These are phyloP conservation scores for Drosophila leontia DNA, from an alignment of 1,140 invertebrate genomes.

Conservation along the genomic window DNA sequence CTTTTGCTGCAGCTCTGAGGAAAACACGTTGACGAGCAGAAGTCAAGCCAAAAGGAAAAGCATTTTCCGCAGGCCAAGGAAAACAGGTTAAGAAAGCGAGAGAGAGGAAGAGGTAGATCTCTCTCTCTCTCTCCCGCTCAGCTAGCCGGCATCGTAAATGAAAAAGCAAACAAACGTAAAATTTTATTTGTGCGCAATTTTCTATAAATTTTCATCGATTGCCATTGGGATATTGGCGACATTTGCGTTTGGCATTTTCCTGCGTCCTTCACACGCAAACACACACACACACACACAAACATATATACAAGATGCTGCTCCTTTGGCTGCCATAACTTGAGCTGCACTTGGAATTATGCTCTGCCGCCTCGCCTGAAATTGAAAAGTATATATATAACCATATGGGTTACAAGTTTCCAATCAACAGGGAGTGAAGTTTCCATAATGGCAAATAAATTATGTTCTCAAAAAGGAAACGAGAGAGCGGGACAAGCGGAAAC, in stretches of 20 bases:
- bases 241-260: conserved; percentile 83
- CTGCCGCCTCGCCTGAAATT: conserved; percentile 48
- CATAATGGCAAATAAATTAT: conserved; percentile 76
- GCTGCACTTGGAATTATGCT: conserved; percentile 75
- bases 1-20: conserved; percentile 50
- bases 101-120: neutral
- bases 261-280: conserved; percentile 58
- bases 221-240: conserved; percentile 82
- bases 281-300: conserved; percentile 4
- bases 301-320: conserved; percentile 28
- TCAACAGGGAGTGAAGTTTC: conserved; percentile 73
- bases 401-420: conserved; percentile 60
- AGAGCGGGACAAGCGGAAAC: conserved; percentile 21
- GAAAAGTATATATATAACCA: conserved; percentile 47
- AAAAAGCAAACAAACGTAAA: conserved; percentile 83
- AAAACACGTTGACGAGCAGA: conserved; percentile 59
- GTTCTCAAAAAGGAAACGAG: conserved; percentile 19
- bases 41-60: conserved; percentile 68
- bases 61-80: conserved; percentile 60
- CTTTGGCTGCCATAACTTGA: conserved; percentile 63
- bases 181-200: conserved; percentile 83
- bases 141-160: conserved; percentile 67
- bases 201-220: conserved; percentile 83
- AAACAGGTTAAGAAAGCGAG: conserved; percentile 49
- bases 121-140: too few relatives aligned